Evolutionary conservation across 2,888 invertebrate genomes (phyloP), one percentile per base, ranked within the genome.

Genomic region (Tenthredo amoena): DNA sequence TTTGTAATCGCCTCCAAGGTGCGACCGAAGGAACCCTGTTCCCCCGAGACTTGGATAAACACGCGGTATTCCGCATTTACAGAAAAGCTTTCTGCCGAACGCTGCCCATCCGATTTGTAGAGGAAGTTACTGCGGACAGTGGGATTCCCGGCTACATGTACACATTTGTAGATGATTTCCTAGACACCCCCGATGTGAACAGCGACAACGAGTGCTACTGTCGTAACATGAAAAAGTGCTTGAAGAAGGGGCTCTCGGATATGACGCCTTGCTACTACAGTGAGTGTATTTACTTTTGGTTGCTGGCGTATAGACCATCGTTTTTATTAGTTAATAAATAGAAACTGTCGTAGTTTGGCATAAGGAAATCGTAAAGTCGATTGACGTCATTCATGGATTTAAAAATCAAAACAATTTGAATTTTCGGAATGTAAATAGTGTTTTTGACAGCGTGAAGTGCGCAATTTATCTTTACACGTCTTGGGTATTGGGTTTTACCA

Each of bases 41-140:
- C 89, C 97, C 97, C 0, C 93, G 95, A 0, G 94, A 95, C 76
- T 89, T 98, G 83, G 94, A 95, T 85, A 94, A 94, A 84, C 93
- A 94, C 0, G 94, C 94, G 0, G 91, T 93, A 0, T 94, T 98
- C 87, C 93, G 95, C 21, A 91, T 97, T 9, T 98, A 96, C 92
- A 95, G 97, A 37, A 96, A 96, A 88, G 95, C 97, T 0, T 96
- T 98, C 90, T 98, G 98, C 92, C 95, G 97, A 74, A 95, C 96
- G 0, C 89, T 97, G 62, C 96, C 95, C 0, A 93, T 96, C 71
- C 91, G 90, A 0, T 96, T 94, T 87, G 89, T 91, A 50, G 88
- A 90, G 9, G 92, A 93, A 82, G 89, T 91, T 0, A 86, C 91
- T 1, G 91, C 92, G 9, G 89, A 94, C 0, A 91, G 94, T 31